Evolutionary conservation across 1,140 invertebrate species (phyloP).

Genomic region (Lordiphosa collinella): DNA sequence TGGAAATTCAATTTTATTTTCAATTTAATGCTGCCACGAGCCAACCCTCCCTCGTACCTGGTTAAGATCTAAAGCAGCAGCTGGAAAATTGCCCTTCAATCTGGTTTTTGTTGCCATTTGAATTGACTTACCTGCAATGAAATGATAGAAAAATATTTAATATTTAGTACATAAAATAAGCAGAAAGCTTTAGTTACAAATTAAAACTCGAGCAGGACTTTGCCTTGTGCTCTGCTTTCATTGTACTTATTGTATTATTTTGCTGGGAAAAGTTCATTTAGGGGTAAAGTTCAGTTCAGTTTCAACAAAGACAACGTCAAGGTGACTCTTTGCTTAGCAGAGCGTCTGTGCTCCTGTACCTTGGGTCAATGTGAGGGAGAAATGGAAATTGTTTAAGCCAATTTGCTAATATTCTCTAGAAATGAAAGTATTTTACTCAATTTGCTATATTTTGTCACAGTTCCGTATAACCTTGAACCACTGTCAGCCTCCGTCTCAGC

Average conservation of each 20-base stretch:
- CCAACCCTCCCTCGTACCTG: neutral
- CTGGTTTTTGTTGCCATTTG: conserved; percentile 37
- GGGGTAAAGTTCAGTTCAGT: conserved; percentile 8
- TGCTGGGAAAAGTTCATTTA: conserved; percentile 7
- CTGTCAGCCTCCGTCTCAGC: neutral
- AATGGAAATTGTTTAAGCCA: too few relatives aligned
- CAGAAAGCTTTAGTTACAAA: neutral
- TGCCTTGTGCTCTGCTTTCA: conserved; percentile 4
- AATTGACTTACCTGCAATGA: conserved; percentile 73
- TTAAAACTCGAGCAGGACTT: conserved; percentile 2
- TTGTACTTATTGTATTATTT: neutral
- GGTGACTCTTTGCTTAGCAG: conserved; percentile 9
- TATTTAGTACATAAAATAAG: conserved; percentile 38
- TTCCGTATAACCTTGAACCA: neutral
- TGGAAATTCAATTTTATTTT: conserved; percentile 75
- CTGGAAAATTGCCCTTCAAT: conserved; percentile 32
- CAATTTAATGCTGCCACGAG: conserved; percentile 70
- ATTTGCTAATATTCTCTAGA: too few relatives aligned
- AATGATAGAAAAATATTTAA: conserved; percentile 62
- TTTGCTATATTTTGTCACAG: too few relatives aligned
- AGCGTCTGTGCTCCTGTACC: neutral
- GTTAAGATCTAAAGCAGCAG: neutral
- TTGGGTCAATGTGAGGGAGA: too few relatives aligned
- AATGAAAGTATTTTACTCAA: too few relatives aligned
- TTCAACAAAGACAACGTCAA: conserved; percentile 10